Percentiles rank a stretch among this genome's conserved stretches.
phyloP scores from a whole-genome alignment of 2,113 vertebrate genomes.

The Odontesthes bonariensis region DNA sequence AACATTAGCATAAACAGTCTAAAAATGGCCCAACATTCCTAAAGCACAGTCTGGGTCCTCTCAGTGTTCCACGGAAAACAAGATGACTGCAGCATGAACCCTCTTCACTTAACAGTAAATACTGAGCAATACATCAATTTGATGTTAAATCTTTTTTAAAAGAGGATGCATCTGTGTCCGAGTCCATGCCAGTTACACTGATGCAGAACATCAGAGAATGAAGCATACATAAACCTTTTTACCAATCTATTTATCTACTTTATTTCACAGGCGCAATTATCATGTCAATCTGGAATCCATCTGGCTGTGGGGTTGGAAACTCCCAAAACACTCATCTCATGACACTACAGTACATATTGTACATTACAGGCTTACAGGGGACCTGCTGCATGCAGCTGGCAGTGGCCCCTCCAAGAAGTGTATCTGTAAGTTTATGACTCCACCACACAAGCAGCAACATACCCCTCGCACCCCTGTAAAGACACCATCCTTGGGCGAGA shows the following conservation, averaged over 20 bases:
- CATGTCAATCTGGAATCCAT: not conserved
- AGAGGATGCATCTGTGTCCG: not conserved
- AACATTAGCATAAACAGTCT: slow-evolving; percentile 67
- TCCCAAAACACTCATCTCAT: not conserved
- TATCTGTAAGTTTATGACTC: slow-evolving; percentile 29
- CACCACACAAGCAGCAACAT: slow-evolving; percentile 36
- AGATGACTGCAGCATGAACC: not conserved
- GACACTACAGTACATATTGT: not conserved
- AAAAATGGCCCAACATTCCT: slow-evolving; percentile 71
- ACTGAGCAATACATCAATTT: not conserved
- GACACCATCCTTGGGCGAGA: slow-evolving; percentile 26
- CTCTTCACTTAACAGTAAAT: not conserved
- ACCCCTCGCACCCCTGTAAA: slow-evolving; percentile 26
- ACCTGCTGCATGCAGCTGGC: slow-evolving; percentile 28
- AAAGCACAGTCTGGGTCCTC: slow-evolving; percentile 19
- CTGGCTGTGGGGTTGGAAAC: not conserved
- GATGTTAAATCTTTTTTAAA: not conserved
- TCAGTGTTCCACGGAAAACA: slow-evolving; percentile 34
- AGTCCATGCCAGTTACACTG: not conserved
- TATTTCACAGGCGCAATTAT: not conserved
- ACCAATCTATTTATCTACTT: not conserved
- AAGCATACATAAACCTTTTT: not conserved
- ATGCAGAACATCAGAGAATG: not conserved
- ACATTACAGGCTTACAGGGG: slow-evolving; percentile 8
- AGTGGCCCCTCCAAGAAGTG: slow-evolving; percentile 16